phyloP scores from a whole-genome alignment of 2,888 invertebrate species.

The Cremastinae sp. region DNA sequence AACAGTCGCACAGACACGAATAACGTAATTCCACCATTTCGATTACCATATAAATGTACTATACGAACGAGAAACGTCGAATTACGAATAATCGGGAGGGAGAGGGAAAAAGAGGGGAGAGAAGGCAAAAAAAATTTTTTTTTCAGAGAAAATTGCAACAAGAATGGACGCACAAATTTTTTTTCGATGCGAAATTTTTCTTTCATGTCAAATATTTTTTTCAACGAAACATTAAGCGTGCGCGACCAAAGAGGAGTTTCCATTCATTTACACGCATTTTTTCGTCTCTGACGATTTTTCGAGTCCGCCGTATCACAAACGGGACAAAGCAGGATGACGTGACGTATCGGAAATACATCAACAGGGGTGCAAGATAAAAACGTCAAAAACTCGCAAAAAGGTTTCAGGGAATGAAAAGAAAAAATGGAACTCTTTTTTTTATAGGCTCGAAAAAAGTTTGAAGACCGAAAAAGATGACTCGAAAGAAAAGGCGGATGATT shows the following conservation, averaged over 20 bases:
- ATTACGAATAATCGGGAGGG: conserved; percentile 9
- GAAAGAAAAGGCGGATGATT: too few species aligned
- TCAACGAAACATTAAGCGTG: conserved; percentile 18
- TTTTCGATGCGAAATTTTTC: conserved; percentile 5
- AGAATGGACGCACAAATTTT: not conserved
- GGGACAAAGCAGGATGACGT: conserved; percentile 4
- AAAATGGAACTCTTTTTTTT: conserved; percentile 10
- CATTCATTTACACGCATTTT: conserved; percentile 25
- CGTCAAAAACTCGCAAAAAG: conserved; percentile 34
- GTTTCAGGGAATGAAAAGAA: conserved; percentile 14
- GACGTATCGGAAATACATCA: conserved; percentile 37
- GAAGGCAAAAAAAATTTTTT: not conserved
- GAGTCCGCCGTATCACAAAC: not conserved
- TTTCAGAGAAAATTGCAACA: not conserved
- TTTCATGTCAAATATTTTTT: conserved; percentile 1
- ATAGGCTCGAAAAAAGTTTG: not conserved
- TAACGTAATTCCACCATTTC: conserved; percentile 49
- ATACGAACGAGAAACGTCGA: conserved; percentile 17
- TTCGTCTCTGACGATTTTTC: conserved; percentile 24
- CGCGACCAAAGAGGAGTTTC: conserved; percentile 15
- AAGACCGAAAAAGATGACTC: not conserved
- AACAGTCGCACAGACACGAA: conserved; percentile 46
- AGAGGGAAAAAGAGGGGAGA: not conserved
- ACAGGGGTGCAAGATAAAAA: conserved; percentile 47
- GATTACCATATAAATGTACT: conserved; percentile 46